phyloP scores from a whole-genome alignment of 2,888 invertebrate species.

The Caenorhabditis angaria region DNA sequence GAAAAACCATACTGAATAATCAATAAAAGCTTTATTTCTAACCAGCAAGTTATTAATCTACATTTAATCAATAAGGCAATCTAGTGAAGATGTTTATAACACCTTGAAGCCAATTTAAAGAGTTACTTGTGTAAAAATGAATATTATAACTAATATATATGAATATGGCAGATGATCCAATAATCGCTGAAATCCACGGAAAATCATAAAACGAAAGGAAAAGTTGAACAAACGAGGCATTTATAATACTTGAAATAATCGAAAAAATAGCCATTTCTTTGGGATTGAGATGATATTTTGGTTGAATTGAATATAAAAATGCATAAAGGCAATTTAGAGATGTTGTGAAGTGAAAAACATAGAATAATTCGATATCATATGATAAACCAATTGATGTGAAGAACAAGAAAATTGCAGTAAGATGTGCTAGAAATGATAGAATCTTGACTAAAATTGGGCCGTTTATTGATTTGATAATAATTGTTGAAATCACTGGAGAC shows the following conservation, averaged over 20 bases:
- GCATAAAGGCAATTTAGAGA: conserved; percentile 15
- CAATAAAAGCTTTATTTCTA: too few relatives aligned
- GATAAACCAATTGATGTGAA: conserved; percentile 17
- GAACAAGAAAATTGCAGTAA: conserved; percentile 24
- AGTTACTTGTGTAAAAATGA: neutral
- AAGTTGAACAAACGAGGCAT: conserved; percentile 15
- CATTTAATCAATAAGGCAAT: conserved; percentile 9
- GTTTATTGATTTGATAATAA: neutral
- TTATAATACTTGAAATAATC: neutral
- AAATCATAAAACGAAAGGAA: conserved; percentile 30
- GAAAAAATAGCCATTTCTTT: conserved; percentile 11
- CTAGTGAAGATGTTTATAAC: conserved; percentile 12
- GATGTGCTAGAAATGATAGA: conserved; percentile 11
- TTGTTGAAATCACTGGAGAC: conserved; percentile 22
- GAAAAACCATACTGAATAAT: neutral
- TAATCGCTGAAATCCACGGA: conserved; percentile 7
- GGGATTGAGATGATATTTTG: conserved; percentile 6
- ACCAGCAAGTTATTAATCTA: too few relatives aligned
- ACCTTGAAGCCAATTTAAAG: conserved; percentile 17
- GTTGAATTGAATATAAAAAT: conserved; percentile 28
- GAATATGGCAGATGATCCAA: neutral
- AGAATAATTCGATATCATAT: conserved; percentile 33
- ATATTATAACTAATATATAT: neutral
- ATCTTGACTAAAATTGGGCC: neutral
- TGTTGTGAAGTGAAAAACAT: conserved; percentile 19